Base-by-base conservation (phyloP, 2,113 vertebrate species). In the Lanius ludovicianus region DNA sequence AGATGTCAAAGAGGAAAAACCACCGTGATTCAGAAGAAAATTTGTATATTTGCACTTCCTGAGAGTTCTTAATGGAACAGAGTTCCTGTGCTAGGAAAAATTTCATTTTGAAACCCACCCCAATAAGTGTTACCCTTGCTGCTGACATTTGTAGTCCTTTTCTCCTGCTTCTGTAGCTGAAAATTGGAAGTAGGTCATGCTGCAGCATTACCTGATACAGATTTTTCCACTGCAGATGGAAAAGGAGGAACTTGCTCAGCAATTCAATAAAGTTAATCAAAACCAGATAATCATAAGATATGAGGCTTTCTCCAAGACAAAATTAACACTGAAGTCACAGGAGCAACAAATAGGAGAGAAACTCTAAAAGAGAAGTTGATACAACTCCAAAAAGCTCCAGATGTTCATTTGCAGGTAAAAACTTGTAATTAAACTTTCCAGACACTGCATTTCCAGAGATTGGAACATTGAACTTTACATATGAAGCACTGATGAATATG, bases 201-300 rank as follows among this genome's bases (percentile, higher is more conserved):
- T 95, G 78, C 60, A 95, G 73, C 59, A 68, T 73, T 84, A 84
- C 93, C 80, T 94, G 82, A 15, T 89, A 83, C 5, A 52, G 69
- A 90, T 52, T 86, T 86, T 27, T 87, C 46, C 87, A 28, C 81
- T 42, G 42, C 71, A 79, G 93, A 28, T 93, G 75, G 52, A 69
- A 95, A 92, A 88, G 47, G 47, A 95, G 76, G 37, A 95, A 37
- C 80, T 55, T 60, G 22, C 63, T 97, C 88, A 93, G 90, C 68
- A 97, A 94, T 85, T 24, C 77, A 35, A 94, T 84, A 47, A 90
- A 89, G 50, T 55, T 84, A 93, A 95, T 96, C 93, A 82, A 95
- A 94, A 95, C 7, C 35, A 78, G 84, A 56, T 22, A 95, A 94
- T 78, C 27, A 7, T 41, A 74, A 89, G 30, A 73, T 53, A 57